Conservation (phyloP, 2,797 vertebrate genomes). For the Mergus octosetaceus region DNA sequence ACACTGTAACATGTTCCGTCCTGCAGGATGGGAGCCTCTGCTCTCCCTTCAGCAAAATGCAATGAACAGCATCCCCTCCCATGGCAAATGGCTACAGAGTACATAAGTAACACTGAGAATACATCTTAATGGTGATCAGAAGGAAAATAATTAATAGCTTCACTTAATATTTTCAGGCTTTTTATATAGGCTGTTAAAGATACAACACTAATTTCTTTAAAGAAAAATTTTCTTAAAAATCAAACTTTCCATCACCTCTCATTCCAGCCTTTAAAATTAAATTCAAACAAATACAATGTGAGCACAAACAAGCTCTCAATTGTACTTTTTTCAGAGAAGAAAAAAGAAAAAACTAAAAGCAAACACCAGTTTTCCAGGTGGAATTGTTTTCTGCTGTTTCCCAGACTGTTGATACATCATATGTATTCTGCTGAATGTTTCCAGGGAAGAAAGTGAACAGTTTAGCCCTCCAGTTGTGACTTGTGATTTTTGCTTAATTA, state of each 20-base stretch:
- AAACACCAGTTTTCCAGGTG: not conserved
- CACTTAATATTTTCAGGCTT: not conserved
- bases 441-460: not conserved
- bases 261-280: not conserved
- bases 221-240: not conserved
- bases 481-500: not conserved
- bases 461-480: not conserved
- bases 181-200: not conserved
- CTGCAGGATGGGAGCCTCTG: accelerated
- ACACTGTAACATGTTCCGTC: not conserved
- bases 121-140: not conserved
- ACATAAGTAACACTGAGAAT: not conserved
- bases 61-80: not conserved
- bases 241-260: not conserved
- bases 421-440: not conserved
- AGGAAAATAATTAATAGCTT: not conserved
- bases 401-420: not conserved
- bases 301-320: not conserved
- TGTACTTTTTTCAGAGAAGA: not conserved
- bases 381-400: not conserved
- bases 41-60: not conserved
- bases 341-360: not conserved
- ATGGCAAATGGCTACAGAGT: not conserved
- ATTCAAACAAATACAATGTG: not conserved
- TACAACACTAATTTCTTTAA: not conserved